Conservation (phyloP, 2,797 vertebrate species). For the Masticophis lateralis region DNA sequence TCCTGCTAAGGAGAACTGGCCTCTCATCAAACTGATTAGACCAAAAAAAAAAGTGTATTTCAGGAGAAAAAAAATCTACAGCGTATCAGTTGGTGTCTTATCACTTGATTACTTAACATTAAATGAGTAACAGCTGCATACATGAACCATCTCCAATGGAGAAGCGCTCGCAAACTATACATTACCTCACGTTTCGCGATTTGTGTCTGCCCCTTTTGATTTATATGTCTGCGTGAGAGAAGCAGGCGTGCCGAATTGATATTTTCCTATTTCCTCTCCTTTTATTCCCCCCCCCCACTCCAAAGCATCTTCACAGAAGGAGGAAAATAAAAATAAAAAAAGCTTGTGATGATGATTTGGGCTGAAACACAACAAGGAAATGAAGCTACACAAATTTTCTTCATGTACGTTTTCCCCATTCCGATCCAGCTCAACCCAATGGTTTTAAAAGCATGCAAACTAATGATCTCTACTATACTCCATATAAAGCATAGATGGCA, state of each 20-base stretch:
- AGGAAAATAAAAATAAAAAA: background rate
- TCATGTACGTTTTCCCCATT: background rate
- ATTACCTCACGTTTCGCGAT: background rate
- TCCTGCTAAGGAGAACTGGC: constrained; percentile 52
- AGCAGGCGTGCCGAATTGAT: background rate
- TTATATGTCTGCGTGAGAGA: background rate
- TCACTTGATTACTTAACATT: background rate
- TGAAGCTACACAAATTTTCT: background rate
- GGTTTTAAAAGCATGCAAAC: background rate
- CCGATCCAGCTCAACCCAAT: background rate
- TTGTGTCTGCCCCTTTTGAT: background rate
- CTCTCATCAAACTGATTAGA: constrained; percentile 2
- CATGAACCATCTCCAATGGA: background rate
- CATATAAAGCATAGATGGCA: background rate
- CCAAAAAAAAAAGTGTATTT: background rate
- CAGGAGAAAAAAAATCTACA: background rate
- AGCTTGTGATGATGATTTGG: no score
- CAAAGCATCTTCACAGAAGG: background rate
- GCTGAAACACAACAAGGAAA: no score
- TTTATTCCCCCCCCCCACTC: no score
- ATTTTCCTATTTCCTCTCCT: background rate
- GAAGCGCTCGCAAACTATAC: background rate
- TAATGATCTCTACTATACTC: background rate
- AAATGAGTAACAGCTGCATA: background rate
- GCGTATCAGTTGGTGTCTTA: background rate